Evolutionary conservation across 1,140 invertebrate species (phyloP), one percentile per base, ranked within the genome.

Genomic region (Calephelis nemesis): DNA sequence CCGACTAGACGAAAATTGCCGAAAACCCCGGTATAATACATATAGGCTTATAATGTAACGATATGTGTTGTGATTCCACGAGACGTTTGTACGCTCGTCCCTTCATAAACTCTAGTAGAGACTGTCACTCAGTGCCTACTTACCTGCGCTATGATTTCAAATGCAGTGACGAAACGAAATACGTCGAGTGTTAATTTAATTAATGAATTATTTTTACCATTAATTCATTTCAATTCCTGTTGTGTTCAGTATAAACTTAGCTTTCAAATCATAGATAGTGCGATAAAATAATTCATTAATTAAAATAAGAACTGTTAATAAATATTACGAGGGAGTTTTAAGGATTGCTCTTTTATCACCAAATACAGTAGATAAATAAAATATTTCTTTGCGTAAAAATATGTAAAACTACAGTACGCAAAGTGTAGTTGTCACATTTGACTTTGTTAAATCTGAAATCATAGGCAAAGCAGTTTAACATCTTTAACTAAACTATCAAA

Each of bases 1-100:
- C 96, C 96, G 79, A 97, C 96, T 76, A 94, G 96, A 93, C 94
- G 97, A 94, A 97, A 97, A 95, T 94, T 98, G 91, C 97, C 97
- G 91, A 97, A 97, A 95, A 97, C 97, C 93, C 97, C 97, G 95
- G 96, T 97, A 97, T 96, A 97, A 96, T 93, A 89, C 77, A 84
- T 82, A 84, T 87, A 90, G 85, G 87, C 81, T 88, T 90, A 88
- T 84, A 87, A 81, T 85, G 80, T 89, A 87, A 82, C 78, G 75
- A 87, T 90, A 84, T 85, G 89, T 91, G 87, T 90, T 90, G 89
- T 90, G 89, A 90, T 82, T 81, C 82, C 77, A 79, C 83, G 71
- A 88, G 83, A 85, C 81, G 84, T 77, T 78, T 79, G 78, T 79
- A 78, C 69, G 81, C 77, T 85, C 81, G 69, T 77, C 79, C 77